A percentile compares a stretch with the other conserved stretches of the same genome.
Evolutionary conservation across 1,140 invertebrate genomes (phyloP).

Genomic region (Amyelois transitella): DNA sequence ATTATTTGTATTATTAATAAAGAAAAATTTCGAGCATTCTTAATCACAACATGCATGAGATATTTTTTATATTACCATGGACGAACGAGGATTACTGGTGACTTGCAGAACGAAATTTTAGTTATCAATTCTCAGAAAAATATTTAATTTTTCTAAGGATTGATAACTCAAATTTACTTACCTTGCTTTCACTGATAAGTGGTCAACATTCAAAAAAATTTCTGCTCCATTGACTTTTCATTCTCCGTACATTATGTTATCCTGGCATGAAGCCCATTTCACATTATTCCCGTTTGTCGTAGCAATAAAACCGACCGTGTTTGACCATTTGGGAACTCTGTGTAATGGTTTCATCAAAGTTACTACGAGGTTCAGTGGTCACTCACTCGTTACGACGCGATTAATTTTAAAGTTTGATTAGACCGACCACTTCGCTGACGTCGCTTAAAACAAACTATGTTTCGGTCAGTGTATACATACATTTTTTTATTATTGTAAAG

Average conservation of each 20-base stretch:
- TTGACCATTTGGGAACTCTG: neutral
- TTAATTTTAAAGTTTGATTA: constrained; percentile 3
- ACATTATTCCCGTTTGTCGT: neutral
- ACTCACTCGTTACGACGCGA: neutral
- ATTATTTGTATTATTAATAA: too few relatives aligned
- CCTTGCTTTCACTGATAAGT: too few relatives aligned
- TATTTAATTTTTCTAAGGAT: too few relatives aligned
- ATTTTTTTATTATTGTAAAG: too few relatives aligned
- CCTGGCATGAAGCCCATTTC: neutral
- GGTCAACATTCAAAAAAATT: neutral
- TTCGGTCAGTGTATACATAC: neutral
- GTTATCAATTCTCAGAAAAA: too few relatives aligned
- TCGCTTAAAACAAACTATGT: too few relatives aligned
- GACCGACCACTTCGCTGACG: constrained; percentile 1
- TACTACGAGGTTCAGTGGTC: neutral
- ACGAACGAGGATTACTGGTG: too few relatives aligned
- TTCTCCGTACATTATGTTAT: neutral
- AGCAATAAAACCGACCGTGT: neutral
- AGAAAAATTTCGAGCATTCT: too few relatives aligned
- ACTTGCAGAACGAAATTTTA: too few relatives aligned
- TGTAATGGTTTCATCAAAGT: neutral
- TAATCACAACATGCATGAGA: too few relatives aligned
- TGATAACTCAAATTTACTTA: too few relatives aligned
- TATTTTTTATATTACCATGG: too few relatives aligned
- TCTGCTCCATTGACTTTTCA: neutral